These are phyloP conservation scores for Drosophila flavopinicola DNA, from an alignment of 2,888 invertebrate genomes.

Conservation along the genomic window DNA sequence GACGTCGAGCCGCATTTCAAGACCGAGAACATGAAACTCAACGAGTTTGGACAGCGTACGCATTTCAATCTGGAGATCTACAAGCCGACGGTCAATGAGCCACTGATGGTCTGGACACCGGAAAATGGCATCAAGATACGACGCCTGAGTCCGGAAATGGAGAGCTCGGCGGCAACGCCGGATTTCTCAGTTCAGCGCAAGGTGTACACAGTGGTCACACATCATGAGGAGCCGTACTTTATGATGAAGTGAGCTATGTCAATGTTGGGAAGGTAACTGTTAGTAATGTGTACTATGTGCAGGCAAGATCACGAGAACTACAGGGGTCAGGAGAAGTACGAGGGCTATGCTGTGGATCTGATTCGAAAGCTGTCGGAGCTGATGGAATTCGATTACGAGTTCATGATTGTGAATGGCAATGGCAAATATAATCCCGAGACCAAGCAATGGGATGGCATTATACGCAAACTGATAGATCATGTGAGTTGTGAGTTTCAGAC, in stretches of 20 bases:
- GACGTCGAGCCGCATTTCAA: slow-evolving; percentile 86
- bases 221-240: slow-evolving; percentile 90
- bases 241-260: slow-evolving; percentile 85
- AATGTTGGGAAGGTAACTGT: no score
- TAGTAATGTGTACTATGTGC: slow-evolving; percentile 82
- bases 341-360: slow-evolving; percentile 96
- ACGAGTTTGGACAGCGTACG: slow-evolving; percentile 87
- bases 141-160: slow-evolving; percentile 49
- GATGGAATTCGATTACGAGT: slow-evolving; percentile 88
- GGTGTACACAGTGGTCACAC: slow-evolving; percentile 89
- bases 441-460: slow-evolving; percentile 92
- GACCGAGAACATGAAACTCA: slow-evolving; percentile 86
- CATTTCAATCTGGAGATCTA: slow-evolving; percentile 85
- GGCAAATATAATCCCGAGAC: slow-evolving; percentile 89
- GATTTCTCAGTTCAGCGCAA: slow-evolving; percentile 86
- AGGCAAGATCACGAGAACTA: slow-evolving; percentile 85
- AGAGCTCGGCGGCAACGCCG: slow-evolving; percentile 77
- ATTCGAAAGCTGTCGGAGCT: slow-evolving; percentile 91
- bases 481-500: slow-evolving; percentile 84
- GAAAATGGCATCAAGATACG: slow-evolving; percentile 70
- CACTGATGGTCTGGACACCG: slow-evolving; percentile 83
- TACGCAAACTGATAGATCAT: slow-evolving; percentile 90
- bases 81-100: slow-evolving; percentile 83
- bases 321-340: slow-evolving; percentile 88
- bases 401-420: slow-evolving; percentile 89